phyloP scores from a whole-genome alignment of 2,888 invertebrate species.

The Rapana venosa region DNA sequence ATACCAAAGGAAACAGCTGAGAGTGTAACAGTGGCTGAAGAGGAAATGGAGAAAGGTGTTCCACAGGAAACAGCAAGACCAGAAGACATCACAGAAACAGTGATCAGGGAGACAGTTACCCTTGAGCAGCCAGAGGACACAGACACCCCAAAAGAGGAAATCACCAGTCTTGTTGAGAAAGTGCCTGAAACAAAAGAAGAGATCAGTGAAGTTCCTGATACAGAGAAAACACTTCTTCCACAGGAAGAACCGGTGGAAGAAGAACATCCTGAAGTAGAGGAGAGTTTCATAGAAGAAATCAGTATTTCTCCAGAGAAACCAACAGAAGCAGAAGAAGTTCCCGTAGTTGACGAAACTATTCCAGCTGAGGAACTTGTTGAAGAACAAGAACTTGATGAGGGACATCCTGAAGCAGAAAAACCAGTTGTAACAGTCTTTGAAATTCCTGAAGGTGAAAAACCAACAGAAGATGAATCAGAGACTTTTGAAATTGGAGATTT shows the following conservation, averaged over 20 bases:
- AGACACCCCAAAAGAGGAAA: conserved; percentile 13
- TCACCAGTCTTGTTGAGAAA: conserved; percentile 16
- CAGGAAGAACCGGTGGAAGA: conserved; percentile 22
- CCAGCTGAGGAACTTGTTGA: not conserved
- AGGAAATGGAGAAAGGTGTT: conserved; percentile 42
- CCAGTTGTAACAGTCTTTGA: not conserved
- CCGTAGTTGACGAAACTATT: not conserved
- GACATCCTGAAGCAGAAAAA: conserved; percentile 27
- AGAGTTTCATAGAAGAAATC: conserved; percentile 46
- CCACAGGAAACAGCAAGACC: conserved; percentile 17
- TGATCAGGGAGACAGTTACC: conserved; percentile 35
- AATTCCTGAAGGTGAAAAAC: not conserved
- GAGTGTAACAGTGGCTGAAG: not conserved
- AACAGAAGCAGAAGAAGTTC: conserved; percentile 24
- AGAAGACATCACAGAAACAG: conserved; percentile 37
- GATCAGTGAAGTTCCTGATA: conserved; percentile 15
- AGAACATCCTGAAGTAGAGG: conserved; percentile 39
- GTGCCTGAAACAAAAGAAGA: not conserved
- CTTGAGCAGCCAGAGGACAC: too few relatives aligned
- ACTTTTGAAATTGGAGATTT: conserved; percentile 25
- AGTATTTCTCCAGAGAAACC: conserved; percentile 16
- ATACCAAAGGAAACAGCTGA: conserved; percentile 23
- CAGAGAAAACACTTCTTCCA: conserved; percentile 12
- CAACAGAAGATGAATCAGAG: not conserved
- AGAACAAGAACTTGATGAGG: conserved; percentile 9